Conservation (phyloP, 2,888 invertebrate genomes). For the Coelinius sp. region DNA sequence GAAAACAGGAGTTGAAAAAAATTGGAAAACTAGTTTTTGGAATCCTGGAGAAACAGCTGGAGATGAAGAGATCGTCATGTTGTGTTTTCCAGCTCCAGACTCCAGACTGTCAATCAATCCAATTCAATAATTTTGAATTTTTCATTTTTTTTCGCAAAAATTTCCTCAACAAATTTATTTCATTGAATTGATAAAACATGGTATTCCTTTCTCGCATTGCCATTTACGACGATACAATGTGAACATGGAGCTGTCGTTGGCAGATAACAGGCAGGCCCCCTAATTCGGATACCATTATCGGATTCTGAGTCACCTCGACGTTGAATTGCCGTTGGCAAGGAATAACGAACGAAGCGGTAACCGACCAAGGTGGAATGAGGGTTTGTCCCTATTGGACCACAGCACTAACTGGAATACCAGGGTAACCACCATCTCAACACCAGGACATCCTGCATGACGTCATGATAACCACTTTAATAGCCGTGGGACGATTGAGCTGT, state of each 20-base stretch:
- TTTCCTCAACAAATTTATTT: too few relatives aligned
- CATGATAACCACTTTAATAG: constrained; percentile 47
- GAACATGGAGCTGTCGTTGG: neutral
- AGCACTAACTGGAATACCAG: constrained; percentile 1
- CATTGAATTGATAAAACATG: too few relatives aligned
- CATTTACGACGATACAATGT: too few relatives aligned
- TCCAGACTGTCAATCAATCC: too few relatives aligned
- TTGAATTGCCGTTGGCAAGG: constrained; percentile 11
- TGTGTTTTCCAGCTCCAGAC: too few relatives aligned
- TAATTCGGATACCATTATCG: constrained; percentile 38
- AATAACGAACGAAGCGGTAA: constrained; percentile 16
- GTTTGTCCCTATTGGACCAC: neutral
- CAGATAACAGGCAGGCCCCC: constrained; percentile 23
- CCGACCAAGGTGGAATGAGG: constrained; percentile 24
- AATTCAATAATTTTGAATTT: too few relatives aligned
- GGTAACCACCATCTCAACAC: constrained; percentile 13
- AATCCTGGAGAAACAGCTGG: too few relatives aligned
- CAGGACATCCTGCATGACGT: constrained; percentile 41
- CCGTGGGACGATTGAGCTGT: constrained; percentile 43
- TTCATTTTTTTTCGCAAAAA: too few relatives aligned
- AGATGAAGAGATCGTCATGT: too few relatives aligned
- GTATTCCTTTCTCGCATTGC: too few relatives aligned
- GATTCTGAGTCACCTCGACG: neutral
- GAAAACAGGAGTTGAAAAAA: too few relatives aligned
- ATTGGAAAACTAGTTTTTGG: too few relatives aligned